Base-by-base conservation (phyloP, 2,113 vertebrate genomes). In the Charina bottae region DNA sequence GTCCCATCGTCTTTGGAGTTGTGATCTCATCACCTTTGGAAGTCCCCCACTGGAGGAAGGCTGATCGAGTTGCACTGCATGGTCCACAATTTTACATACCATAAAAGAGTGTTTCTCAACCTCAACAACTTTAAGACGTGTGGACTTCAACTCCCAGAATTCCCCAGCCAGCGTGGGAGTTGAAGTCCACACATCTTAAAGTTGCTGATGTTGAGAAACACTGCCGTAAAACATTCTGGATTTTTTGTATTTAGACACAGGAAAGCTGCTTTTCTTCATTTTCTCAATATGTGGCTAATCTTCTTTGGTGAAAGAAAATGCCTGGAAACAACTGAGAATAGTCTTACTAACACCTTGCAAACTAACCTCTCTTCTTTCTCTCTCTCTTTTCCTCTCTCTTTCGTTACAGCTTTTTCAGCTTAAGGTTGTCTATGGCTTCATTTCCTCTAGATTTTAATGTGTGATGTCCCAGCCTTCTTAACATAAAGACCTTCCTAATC, bases 401-500 rank as follows among this genome's bases (percentile, higher is more conserved):
- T 91, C 96, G 91, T 95, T 94, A 68, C 93, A 97, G 97, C 95
- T 95, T 92, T 85, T 94, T 97, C 95, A 95, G 93, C 95, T 96
- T 93, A 95, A 97, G 97, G 94, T 96, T 95, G 94, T 96, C 83
- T 62, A n/a, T 94, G 92, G 60, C 92, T 97, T 95, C 96, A 97
- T 94, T 97, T 53, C 95, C 92, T 96, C 95, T 96, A 95, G 93
- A 15, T 89, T 94, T 53, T 96, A 96, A 95, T 92, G 96, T 97
- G 98, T 97, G 97, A 98, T 98, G 98, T 96, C 95, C 96, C 95
- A 95, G 94, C 94, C 97, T 96, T 97, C 97, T 95, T 99, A 98
- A 98, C 97, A 58, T 89, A 94, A 93, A 96, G 96, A 96, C 90
- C 93, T 95, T 55, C 68, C 95, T 95, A 97, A 97, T 95, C 97